Evolutionary conservation across 2,113 vertebrate species (phyloP), one percentile per base, ranked within the genome.

Genomic region (Oryzias celebensis): DNA sequence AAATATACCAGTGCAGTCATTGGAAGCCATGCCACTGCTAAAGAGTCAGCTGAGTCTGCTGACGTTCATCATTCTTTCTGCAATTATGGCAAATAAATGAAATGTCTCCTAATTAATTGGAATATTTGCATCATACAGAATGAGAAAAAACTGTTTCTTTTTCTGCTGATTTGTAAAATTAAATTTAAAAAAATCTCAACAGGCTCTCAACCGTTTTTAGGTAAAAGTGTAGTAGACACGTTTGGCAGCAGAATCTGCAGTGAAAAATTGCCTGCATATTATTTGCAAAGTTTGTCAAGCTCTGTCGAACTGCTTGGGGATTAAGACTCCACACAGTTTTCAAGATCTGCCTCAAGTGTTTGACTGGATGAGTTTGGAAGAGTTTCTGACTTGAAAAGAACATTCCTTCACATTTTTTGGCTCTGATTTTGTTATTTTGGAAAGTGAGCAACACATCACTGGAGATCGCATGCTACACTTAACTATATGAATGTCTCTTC

Each of bases 1-100:
- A 50, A 84, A 87, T 82, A 80, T 68, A 78, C 62, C 62, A 67
- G 52, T 79, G 50, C 52, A 71, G 52, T 75, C 61, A 62, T 78
- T 56, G 68, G 22, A 62, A 59, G 52, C 56, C 62, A 52, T 71
- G 61, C 62, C 58, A 66, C 58, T 45, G 26, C 43, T 43, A 55
- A 1, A 10, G 6, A 52, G 14, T 6, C 31, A 41, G 44, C 14
- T 45, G 36, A 36, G 36, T 36, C 10, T 13, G 36, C 36, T 36
- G 36, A 36, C 36, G 36, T 36, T 36, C 36, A 36, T 36, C 36
- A 36, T 36, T 36, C 36, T 36, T 3, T 36, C 36, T 10, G 8
- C 36, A 10, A 10, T 36, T 36, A 12, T 12, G 7, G 36, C 8
- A 36, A 12, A 36, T 12, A 36, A 36, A 36, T 8, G 36, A 10